Percentiles rank a stretch among this genome's conserved stretches.
Conservation (phyloP, 2,888 invertebrate genomes). For the Lithophane leautieri region DNA sequence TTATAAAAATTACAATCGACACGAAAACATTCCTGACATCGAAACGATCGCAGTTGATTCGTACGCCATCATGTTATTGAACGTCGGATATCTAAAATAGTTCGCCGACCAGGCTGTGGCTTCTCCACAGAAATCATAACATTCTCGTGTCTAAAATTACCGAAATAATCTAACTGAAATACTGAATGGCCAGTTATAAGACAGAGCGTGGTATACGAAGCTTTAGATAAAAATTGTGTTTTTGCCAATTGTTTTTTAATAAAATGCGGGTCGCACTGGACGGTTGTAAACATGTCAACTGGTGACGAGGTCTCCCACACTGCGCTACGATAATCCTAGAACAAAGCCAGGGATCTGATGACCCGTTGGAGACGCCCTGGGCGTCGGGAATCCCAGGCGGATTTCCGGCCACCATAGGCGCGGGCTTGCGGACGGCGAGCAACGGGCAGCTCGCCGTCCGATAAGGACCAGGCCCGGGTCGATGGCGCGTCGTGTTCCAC, state of each 20-base stretch:
- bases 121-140: slow-evolving; percentile 75
- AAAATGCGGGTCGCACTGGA: slow-evolving; percentile 63
- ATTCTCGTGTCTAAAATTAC: slow-evolving; percentile 79
- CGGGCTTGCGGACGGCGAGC: too few relatives aligned
- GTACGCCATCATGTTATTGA: slow-evolving; percentile 46
- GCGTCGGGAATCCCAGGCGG: too few relatives aligned
- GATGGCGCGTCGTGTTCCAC: too few relatives aligned
- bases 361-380: too few relatives aligned
- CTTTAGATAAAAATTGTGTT: slow-evolving; percentile 73
- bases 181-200: slow-evolving; percentile 65
- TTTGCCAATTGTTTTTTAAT: slow-evolving; percentile 78
- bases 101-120: slow-evolving; percentile 68
- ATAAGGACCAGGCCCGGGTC: too few relatives aligned
- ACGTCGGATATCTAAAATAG: slow-evolving; percentile 73
- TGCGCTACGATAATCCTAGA: slow-evolving; percentile 5
- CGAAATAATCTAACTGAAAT: slow-evolving; percentile 73
- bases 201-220: slow-evolving; percentile 40
- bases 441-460: too few relatives aligned
- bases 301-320: slow-evolving; percentile 48
- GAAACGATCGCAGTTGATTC: slow-evolving; percentile 54
- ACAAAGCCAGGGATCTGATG: slow-evolving; percentile 27
- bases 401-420: too few relatives aligned
- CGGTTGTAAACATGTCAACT: slow-evolving; percentile 74
- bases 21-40: slow-evolving; percentile 67
- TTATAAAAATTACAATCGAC: slow-evolving; percentile 56